Base-by-base conservation (phyloP, 2,797 vertebrate species). In the Perdix hodgsoniae region DNA sequence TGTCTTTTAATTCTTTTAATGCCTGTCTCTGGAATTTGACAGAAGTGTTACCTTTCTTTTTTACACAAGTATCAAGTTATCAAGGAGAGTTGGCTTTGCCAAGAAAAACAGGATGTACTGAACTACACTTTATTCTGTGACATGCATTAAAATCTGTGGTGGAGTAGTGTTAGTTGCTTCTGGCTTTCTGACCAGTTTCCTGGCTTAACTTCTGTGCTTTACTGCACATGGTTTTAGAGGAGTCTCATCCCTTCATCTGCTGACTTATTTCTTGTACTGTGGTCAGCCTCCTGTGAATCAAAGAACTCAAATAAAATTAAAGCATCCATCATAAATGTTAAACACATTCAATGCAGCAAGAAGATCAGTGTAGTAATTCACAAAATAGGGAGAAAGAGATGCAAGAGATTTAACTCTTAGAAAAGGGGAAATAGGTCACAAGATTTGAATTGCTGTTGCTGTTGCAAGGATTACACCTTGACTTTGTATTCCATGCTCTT, bases 231-330 rank as follows among this genome's bases (percentile, higher is more conserved):
- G 40, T 69, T 35, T 57, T 83, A 45, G 44, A 91, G 37, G 61
- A 45, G 8, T 50, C 61, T 93, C 0, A 2, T 77, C 27, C 17
- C 40, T 89, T 86, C 73, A 54, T 65, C 56, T 73, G 33, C 76
- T 85, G 63, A 61, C 76, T 88, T 67, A 35, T 88, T 95, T 77
- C 72, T 88, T 75, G 26, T 44, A 10, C 69, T 91, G 44, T 67
- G 76, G 61, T 91, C 85, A 92, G 60, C 74, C 49, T 86, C 73
- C 40, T 83, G 56, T 83, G 80, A 91, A 50, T 16, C 83, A 67
- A 83, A 33, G 60, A 88, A 70, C 52, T 82, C 49, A 73, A 52
- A 50, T 27, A 50, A 45, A 52, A 40, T 54, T 57, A 52, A 78
- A 64, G 10, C 69, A 44, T 69, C 56, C 75, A 31, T 56, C 29